phyloP scores from a whole-genome alignment of 2,113 vertebrate species.

The Hippoglossus stenolepis region DNA sequence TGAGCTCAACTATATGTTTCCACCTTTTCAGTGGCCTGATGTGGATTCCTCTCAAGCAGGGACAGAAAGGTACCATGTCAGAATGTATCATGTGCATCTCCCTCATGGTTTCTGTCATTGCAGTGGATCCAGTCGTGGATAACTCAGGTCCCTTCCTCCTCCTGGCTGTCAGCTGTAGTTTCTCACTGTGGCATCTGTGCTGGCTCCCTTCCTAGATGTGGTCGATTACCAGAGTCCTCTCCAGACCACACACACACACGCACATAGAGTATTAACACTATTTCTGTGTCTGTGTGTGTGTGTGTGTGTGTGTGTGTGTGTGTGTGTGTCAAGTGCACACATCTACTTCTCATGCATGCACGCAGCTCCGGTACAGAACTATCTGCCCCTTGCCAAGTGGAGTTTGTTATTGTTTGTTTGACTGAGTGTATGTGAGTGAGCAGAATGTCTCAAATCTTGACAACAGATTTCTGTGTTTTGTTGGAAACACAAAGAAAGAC shows the following conservation, averaged over 20 bases:
- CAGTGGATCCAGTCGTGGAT: constrained; percentile 33
- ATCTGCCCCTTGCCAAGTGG: constrained; percentile 18
- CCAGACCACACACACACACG: constrained; percentile 26
- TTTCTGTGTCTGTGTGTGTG: not conserved
- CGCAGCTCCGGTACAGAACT: constrained; percentile 12
- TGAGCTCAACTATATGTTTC: too few species aligned
- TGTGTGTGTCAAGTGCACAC: not conserved
- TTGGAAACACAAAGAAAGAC: constrained; percentile 3
- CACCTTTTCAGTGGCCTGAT: not conserved
- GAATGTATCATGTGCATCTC: not conserved
- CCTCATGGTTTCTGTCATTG: constrained; percentile 5
- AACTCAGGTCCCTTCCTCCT: not conserved
- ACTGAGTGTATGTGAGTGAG: constrained; percentile 26
- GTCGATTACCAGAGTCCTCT: constrained; percentile 54
- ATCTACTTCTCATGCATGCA: constrained; percentile 12
- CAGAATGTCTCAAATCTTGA: constrained; percentile 24
- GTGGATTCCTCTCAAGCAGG: not conserved
- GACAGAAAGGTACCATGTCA: not conserved
- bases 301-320: not conserved
- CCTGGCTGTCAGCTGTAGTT: constrained; percentile 46
- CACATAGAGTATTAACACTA: constrained; percentile 15
- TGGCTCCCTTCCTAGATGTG: constrained; percentile 64
- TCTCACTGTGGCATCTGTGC: constrained; percentile 66
- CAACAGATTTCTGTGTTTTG: constrained; percentile 19
- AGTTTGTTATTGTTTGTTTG: constrained; percentile 33